phyloP scores from a whole-genome alignment of 2,113 vertebrate species.

The Eubucco bourcierii region DNA sequence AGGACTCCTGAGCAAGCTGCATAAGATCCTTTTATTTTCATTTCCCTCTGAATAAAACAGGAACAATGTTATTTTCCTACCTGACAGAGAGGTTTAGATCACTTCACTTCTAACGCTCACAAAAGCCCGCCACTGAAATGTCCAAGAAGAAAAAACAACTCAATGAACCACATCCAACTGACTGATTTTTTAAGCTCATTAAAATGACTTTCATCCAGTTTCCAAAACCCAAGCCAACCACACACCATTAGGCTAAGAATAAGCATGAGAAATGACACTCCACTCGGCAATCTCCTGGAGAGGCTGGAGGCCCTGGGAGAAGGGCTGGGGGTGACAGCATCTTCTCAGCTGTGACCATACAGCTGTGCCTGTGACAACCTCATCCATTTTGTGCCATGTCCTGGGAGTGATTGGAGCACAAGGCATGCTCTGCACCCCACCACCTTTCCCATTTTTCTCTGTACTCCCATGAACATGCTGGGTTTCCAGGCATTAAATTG shows the following conservation, averaged over 20 bases:
- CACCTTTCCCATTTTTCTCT: background rate
- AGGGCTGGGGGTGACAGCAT: background rate
- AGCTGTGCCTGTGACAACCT: background rate
- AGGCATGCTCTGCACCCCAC: background rate
- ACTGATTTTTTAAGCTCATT: slow-evolving; percentile 21
- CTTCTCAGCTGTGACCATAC: background rate
- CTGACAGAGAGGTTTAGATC: background rate
- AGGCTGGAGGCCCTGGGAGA: background rate
- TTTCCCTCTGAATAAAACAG: slow-evolving; percentile 18
- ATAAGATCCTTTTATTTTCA: slow-evolving; percentile 12
- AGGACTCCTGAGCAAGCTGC: background rate
- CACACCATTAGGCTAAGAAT: background rate
- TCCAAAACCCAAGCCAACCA: background rate
- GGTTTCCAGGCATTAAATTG: background rate
- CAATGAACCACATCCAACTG: background rate
- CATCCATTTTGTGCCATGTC: background rate
- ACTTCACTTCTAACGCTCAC: background rate
- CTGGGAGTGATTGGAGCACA: background rate
- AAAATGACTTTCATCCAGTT: background rate
- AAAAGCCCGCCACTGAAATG: background rate
- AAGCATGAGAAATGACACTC: slow-evolving; percentile 27
- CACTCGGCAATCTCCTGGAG: background rate
- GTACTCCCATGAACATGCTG: rapidly evolving
- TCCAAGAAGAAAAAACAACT: background rate
- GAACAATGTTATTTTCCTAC: background rate